Evolutionary conservation across 2,113 vertebrate species (phyloP).

Genomic region (Elaphurus davidianus): DNA sequence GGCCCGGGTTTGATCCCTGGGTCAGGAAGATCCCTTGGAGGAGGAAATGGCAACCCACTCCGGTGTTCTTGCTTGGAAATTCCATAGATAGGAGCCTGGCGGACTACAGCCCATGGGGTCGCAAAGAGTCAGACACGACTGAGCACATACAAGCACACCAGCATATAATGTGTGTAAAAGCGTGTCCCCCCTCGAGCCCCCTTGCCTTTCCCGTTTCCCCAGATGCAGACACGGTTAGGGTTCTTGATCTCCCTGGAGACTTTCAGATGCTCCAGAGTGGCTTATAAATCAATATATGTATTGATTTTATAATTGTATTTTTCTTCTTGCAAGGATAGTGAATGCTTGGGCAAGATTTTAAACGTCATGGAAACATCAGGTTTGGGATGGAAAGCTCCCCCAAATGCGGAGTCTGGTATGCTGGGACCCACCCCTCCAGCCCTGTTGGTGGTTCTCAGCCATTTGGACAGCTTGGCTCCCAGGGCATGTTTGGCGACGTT

Average conservation of each 20-base stretch:
- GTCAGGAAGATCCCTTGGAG: background rate
- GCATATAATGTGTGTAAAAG: background rate
- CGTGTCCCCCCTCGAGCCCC: rapidly evolving
- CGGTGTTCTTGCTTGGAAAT: background rate
- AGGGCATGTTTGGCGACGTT: background rate
- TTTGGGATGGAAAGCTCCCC: background rate
- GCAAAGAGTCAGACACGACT: background rate
- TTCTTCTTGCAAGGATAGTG: background rate
- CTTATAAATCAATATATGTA: background rate
- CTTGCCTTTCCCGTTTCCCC: background rate
- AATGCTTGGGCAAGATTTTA: background rate
- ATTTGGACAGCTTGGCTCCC: background rate
- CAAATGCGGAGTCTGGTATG: background rate
- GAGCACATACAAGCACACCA: background rate
- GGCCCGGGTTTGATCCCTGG: background rate
- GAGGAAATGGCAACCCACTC: background rate
- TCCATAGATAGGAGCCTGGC: background rate
- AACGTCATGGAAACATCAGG: background rate
- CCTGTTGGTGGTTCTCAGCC: no score
- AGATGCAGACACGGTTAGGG: background rate
- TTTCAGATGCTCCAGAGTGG: rapidly evolving
- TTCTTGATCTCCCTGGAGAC: background rate
- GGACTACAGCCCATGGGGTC: background rate
- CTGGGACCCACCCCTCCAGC: no score
- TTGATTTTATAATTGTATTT: background rate